Base-by-base conservation (phyloP, 2,113 vertebrate species). In the Archilochus colubris region DNA sequence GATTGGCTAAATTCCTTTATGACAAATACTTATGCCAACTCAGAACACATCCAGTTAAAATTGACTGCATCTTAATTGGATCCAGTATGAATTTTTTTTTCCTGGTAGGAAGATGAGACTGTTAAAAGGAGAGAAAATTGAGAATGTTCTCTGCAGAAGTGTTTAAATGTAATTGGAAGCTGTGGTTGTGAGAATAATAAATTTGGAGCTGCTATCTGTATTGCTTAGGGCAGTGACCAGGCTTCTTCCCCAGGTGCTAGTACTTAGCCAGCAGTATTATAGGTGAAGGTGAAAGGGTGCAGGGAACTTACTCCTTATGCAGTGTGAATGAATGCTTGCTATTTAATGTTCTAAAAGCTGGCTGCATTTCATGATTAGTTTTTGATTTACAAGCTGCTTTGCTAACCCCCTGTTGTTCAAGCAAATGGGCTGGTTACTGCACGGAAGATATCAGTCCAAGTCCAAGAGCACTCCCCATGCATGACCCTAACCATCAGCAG, bases 21-120 rank as follows among this genome's bases (percentile, higher is more conserved):
- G 66, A 92, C 69, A 91, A 92, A 84, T 92, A 93, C 88, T 94
- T 93, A 89, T 95, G 88, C 72, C 55, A 74, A 5, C 51, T 80
- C 61, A 58, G 82, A 89, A 82, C 33, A 74, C 53, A 88, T 74
- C 82, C 72, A 72, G 85, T 94, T 94, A 70, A 75, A 89, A 95
- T 75, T 89, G 88, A 93, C 78, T 95, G 68, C 58, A 44, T 81
- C 44, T 63, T 92, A 91, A 83, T 78, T 94, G 53, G 50, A 74
- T 94, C 61, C 64, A 53, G 73, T 50, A 53, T 70, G 88, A 95
- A 83, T 51, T 66, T 10, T 59, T 67, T 11, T 27, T 74, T 75
- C 40, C 27, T 53, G 50, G 11, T 72, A 63, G 62, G 68, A 80
- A 72, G 36, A 28, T 50, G 38, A 76, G 40, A 59, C 28, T 13